A percentile compares a stretch with the other conserved stretches of the same genome.
Evolutionary conservation across 2,113 vertebrate species (phyloP).

Genomic region (Romanogobio albipinnatus): DNA sequence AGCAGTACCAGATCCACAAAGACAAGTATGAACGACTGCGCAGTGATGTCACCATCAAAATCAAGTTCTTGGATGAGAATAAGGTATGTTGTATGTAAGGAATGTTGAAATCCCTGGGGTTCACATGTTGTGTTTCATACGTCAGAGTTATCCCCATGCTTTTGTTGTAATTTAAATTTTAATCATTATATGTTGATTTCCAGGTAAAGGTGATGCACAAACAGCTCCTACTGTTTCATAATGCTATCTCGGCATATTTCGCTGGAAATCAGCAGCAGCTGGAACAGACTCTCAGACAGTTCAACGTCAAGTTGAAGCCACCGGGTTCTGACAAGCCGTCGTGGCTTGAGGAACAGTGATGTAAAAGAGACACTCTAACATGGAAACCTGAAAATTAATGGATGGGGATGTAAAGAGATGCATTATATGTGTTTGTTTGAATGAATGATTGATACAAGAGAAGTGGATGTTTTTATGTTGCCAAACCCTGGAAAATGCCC

Average conservation of each 20-base stretch:
- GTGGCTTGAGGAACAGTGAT: conserved; percentile 95
- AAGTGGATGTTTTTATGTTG: conserved; percentile 14
- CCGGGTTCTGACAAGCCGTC: conserved; percentile 92
- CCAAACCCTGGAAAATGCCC: conserved; percentile 2
- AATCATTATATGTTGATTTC: background rate
- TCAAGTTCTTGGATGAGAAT: conserved; percentile 98
- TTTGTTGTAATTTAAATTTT: background rate
- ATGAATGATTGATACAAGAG: conserved; percentile 5
- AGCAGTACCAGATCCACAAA: conserved; percentile 89
- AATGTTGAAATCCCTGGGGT: background rate
- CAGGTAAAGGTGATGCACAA: conserved; percentile 99
- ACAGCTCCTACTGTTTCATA: conserved; percentile 97
- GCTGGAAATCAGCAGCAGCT: conserved; percentile 98
- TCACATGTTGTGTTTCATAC: background rate
- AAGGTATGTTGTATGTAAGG: too few relatives aligned
- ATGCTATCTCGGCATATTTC: conserved; percentile 95
- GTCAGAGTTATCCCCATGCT: background rate
- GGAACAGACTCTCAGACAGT: conserved; percentile 95
- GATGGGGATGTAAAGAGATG: background rate
- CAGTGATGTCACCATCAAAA: conserved; percentile 92
- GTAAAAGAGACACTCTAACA: conserved; percentile 21
- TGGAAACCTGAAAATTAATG: background rate
- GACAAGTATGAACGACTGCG: conserved; percentile 93
- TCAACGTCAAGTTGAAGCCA: conserved; percentile 91
- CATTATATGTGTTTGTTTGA: background rate